These are phyloP conservation scores for Rotaria sp. DNA, from an alignment of 2,888 invertebrate genomes.

Conservation along the genomic window DNA sequence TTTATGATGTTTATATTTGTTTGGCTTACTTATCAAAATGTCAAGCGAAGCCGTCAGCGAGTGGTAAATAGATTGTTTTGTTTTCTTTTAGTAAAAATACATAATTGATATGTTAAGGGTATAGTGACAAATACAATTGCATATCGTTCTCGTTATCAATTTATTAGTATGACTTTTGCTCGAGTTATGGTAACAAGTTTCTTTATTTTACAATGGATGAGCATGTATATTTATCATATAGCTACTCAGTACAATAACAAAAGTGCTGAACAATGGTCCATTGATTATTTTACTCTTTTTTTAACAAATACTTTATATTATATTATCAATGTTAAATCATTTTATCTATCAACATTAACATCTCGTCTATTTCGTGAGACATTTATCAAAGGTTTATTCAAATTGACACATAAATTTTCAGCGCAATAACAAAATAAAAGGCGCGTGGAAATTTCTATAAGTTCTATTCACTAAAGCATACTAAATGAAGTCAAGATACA, in stretches of 20 bases:
- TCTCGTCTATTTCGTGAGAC: not conserved
- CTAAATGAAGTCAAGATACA: not conserved
- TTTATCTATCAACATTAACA: not conserved
- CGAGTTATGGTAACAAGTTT: not conserved
- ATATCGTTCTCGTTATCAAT: not conserved
- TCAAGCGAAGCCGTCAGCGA: not conserved
- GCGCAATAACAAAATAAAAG: not conserved
- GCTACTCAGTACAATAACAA: too few relatives aligned
- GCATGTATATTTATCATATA: too few relatives aligned
- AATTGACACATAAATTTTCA: not conserved
- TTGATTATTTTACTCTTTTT: too few relatives aligned
- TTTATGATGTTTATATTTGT: not conserved
- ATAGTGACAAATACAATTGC: not conserved
- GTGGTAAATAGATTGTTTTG: not conserved
- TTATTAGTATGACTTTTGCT: not conserved
- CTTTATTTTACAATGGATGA: not conserved
- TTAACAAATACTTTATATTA: too few relatives aligned
- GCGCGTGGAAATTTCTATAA: not conserved
- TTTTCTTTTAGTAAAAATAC: not conserved
- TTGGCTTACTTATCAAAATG: not conserved
- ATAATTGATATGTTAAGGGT: not conserved
- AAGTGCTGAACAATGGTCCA: too few relatives aligned
- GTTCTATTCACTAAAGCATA: not conserved
- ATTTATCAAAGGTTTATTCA: not conserved
- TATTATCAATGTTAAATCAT: not conserved